Evolutionary conservation across 2,113 vertebrate genomes (phyloP).

Genomic region (Azemiops feae): DNA sequence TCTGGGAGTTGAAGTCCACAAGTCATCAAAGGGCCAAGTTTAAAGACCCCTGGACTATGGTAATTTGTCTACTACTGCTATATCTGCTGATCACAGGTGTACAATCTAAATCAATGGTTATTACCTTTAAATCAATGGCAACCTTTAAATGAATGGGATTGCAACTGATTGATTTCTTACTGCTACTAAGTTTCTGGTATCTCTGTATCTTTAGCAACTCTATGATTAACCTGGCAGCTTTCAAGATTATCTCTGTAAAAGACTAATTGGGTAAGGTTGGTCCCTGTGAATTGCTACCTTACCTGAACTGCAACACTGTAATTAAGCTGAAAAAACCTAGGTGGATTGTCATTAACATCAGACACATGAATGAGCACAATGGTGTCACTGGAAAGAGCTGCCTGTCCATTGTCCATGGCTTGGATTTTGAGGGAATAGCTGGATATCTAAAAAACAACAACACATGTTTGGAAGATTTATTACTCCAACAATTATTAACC

Average conservation of each 20-base stretch:
- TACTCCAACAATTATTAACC: not conserved
- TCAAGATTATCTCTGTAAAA: not conserved
- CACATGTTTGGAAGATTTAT: not conserved
- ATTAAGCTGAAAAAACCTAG: constrained; percentile 89
- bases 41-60: too few relatives aligned
- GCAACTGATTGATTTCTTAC: not conserved
- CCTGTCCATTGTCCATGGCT: constrained; percentile 83
- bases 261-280: not conserved
- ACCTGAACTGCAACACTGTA: constrained; percentile 89
- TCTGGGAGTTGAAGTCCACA: too few relatives aligned
- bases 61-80: not conserved
- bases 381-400: constrained; percentile 78
- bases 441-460: constrained; percentile 70
- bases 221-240: not conserved
- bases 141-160: not conserved
- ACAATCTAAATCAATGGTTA: not conserved
- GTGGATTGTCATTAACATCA: constrained; percentile 94
- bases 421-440: constrained; percentile 87
- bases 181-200: not conserved
- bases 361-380: constrained; percentile 75
- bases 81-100: not conserved
- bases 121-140: too few relatives aligned
- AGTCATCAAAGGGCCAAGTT: too few relatives aligned
- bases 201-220: not conserved
- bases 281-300: constrained; percentile 8